Evolutionary conservation across 2,797 vertebrate genomes (phyloP), one percentile per base, ranked within the genome.

Genomic region (Myoxocephalus aenaeus): DNA sequence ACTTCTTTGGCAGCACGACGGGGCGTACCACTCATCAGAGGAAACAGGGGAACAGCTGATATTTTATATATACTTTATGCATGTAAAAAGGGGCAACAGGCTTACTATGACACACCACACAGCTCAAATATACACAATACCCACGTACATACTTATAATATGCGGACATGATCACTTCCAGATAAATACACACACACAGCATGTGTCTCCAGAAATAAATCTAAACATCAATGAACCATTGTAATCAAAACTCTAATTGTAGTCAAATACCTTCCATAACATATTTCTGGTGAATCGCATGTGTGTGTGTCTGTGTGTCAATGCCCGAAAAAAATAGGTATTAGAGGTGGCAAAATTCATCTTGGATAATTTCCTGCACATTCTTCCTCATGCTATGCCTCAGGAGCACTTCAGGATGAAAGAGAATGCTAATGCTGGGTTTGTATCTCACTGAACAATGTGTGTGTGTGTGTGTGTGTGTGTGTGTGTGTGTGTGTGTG

Each of bases 341-440:
- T 87, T 73, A 86, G 86, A 77, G 83, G 83, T 85, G 75, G 79
- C 81, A 86, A 89, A 91, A 89, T 87, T 89, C 90, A 86, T 91
- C 84, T 83, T 84, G 86, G 93, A 93, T 94, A 81, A 93, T 93
- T 93, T 93, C 87, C 89, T 83, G 82, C 90, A 89, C 85, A 84
- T 87, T 91, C 84, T 89, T 90, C 87, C 88, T 90, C 72, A 80
- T 85, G 83, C 90, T 75, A 67, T 90, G 90, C 89, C 84, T 91
- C 83, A 82, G 91, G 91, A 92, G 89, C 88, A 89, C 86, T 90
- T 87, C 59, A 86, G 90, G 90, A 93, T 94, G 89, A 94, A 92
- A 94, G 91, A 50, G 87, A 92, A 93, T 93, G 92, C 89, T 92
- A 93, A 95, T 90, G 77, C 70, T 79, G 74, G 56, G 79, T 84